These are phyloP conservation scores for Gastrophryne carolinensis DNA, from an alignment of 2,797 vertebrate genomes.

Conservation along the genomic window DNA sequence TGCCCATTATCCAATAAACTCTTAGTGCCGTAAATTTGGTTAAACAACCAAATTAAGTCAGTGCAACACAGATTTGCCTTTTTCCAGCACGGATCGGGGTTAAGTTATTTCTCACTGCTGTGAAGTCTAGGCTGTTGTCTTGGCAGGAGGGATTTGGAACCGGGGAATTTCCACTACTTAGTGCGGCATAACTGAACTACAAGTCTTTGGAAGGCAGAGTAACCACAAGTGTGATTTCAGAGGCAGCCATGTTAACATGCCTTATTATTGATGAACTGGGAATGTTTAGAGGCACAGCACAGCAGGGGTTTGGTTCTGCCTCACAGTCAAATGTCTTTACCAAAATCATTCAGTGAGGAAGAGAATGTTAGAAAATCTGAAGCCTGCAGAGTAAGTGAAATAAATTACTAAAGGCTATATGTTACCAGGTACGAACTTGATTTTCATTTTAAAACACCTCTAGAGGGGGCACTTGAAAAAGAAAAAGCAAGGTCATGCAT, in stretches of 20 bases:
- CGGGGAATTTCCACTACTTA: slow-evolving; percentile 46
- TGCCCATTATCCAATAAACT: too few species aligned
- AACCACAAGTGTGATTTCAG: slow-evolving; percentile 33
- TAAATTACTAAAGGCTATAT: too few species aligned
- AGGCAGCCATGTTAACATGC: slow-evolving; percentile 10
- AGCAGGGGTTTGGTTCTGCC: not conserved
- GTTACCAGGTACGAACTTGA: too few species aligned
- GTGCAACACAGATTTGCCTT: not conserved
- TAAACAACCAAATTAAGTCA: not conserved
- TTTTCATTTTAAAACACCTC: too few species aligned
- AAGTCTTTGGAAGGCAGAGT: slow-evolving; percentile 24
- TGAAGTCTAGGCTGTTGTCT: slow-evolving; percentile 15
- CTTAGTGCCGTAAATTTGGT: too few species aligned
- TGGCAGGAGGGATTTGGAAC: slow-evolving; percentile 7
- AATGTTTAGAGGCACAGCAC: not conserved
- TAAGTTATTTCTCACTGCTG: slow-evolving; percentile 4
- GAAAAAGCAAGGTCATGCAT: too few species aligned
- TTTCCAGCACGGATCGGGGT: not conserved
- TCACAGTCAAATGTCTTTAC: not conserved
- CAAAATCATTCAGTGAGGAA: too few species aligned
- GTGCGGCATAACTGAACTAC: slow-evolving; percentile 13
- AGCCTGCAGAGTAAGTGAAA: too few species aligned
- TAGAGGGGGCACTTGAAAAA: too few species aligned
- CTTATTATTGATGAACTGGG: slow-evolving; percentile 6
- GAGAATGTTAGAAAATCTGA: too few species aligned